Evolutionary conservation across 2,113 vertebrate species (phyloP).

Genomic region (Chaenogobius annularis): DNA sequence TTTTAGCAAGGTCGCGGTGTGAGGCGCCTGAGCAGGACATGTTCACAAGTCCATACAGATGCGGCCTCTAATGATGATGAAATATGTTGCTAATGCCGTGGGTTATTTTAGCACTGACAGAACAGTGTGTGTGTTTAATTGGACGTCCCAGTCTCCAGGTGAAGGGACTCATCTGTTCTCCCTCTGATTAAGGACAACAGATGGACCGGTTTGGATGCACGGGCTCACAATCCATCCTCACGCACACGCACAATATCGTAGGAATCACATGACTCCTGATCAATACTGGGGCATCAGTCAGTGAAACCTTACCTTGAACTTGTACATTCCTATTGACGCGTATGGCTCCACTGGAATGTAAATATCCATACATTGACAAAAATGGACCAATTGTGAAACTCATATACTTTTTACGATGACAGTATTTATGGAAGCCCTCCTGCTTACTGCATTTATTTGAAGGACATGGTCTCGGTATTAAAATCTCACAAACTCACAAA

Average conservation of each 20-base stretch:
- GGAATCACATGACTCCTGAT: conserved; percentile 30
- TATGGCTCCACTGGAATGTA: neutral
- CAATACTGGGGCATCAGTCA: conserved; percentile 31
- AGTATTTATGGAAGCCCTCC: neutral
- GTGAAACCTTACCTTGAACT: conserved; percentile 19
- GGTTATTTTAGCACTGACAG: conserved; percentile 57
- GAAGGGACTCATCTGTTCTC: conserved; percentile 72
- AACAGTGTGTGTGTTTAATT: conserved; percentile 60
- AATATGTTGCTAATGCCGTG: conserved; percentile 50
- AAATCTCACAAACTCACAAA: neutral
- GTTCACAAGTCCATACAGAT: neutral
- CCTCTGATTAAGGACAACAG: conserved; percentile 75
- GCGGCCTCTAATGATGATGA: conserved; percentile 55
- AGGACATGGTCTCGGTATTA: neutral
- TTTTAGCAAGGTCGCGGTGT: conserved; percentile 8
- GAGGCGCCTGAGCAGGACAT: conserved; percentile 3
- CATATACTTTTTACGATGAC: conserved; percentile 11
- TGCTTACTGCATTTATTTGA: neutral
- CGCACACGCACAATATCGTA: conserved; percentile 9
- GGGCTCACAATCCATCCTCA: conserved; percentile 9
- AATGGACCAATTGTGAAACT: conserved; percentile 15
- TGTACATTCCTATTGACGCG: conserved; percentile 1
- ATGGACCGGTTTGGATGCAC: conserved; percentile 60
- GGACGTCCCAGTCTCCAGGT: conserved; percentile 73
- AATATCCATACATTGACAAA: conserved; percentile 3